phyloP scores from a whole-genome alignment of 2,888 invertebrate genomes.

The Crematogaster levior region DNA sequence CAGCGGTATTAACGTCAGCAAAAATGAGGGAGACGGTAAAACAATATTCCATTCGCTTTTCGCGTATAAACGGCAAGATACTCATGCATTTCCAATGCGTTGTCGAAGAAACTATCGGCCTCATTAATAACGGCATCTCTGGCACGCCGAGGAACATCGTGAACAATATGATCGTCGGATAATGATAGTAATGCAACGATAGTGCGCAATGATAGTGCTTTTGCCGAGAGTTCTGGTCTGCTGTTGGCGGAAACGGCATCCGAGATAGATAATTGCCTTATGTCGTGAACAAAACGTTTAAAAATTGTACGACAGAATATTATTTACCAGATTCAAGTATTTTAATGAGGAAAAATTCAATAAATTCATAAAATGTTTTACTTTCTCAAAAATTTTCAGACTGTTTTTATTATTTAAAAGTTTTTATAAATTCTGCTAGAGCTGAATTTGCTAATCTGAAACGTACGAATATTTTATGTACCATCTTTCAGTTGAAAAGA shows the following conservation, averaged over 20 bases:
- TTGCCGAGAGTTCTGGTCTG: background rate
- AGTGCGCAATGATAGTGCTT: background rate
- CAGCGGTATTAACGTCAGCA: conserved; percentile 31
- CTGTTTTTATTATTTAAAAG: too few species aligned
- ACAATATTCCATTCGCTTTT: conserved; percentile 14
- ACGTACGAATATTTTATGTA: background rate
- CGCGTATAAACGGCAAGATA: background rate
- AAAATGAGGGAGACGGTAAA: conserved; percentile 68
- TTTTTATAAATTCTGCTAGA: too few species aligned
- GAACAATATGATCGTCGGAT: background rate
- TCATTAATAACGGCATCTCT: background rate
- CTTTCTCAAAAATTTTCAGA: background rate
- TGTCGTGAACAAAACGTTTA: background rate
- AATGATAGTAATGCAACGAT: background rate
- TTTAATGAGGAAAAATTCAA: background rate
- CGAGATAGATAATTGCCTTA: conserved; percentile 7
- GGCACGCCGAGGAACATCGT: background rate
- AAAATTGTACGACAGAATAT: background rate
- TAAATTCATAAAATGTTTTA: background rate
- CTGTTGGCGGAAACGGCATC: background rate
- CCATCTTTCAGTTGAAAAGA: background rate
- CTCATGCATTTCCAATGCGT: background rate
- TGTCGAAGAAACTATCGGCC: background rate
- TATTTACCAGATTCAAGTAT: background rate
- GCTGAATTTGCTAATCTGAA: background rate